A percentile compares a stretch with the other conserved stretches of the same genome.
phyloP scores from a whole-genome alignment of 2,113 vertebrate genomes.

The Mirounga angustirostris region DNA sequence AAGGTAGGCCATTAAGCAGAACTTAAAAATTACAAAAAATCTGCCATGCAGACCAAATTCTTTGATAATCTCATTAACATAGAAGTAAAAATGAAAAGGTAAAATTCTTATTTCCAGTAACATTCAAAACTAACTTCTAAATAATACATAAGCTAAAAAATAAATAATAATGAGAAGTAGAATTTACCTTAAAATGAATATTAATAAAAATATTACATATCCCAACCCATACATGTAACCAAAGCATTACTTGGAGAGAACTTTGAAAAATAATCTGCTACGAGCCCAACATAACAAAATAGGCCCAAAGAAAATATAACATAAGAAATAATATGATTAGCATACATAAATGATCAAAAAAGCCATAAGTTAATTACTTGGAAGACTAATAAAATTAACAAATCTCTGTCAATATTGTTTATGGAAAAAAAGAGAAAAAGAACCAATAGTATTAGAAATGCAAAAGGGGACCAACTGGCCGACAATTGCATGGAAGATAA shows the following conservation, averaged over 20 bases:
- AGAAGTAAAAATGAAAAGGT: neutral
- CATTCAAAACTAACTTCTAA: neutral
- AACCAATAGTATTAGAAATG: neutral
- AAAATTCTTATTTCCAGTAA: neutral
- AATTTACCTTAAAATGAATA: neutral
- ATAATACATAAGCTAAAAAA: neutral
- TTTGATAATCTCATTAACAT: neutral
- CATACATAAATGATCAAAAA: neutral
- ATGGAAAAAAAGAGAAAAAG: neutral
- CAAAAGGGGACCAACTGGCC: neutral
- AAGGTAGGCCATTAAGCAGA: neutral
- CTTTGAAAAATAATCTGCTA: neutral
- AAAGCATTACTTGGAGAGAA: neutral
- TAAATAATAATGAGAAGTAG: neutral
- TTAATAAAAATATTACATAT: slow-evolving; percentile 11
- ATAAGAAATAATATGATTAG: neutral
- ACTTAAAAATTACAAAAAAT: slow-evolving; percentile 10
- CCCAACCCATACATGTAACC: neutral
- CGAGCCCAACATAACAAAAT: neutral
- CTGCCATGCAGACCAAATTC: neutral
- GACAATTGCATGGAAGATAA: neutral
- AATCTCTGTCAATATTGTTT: neutral
- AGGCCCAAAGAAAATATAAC: neutral
- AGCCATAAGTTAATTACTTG: neutral
- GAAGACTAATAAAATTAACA: slow-evolving; percentile 22